Percentiles rank a stretch among this genome's conserved stretches.
phyloP scores from a whole-genome alignment of 2,888 invertebrate genomes.

The Eupithecia exiguata region DNA sequence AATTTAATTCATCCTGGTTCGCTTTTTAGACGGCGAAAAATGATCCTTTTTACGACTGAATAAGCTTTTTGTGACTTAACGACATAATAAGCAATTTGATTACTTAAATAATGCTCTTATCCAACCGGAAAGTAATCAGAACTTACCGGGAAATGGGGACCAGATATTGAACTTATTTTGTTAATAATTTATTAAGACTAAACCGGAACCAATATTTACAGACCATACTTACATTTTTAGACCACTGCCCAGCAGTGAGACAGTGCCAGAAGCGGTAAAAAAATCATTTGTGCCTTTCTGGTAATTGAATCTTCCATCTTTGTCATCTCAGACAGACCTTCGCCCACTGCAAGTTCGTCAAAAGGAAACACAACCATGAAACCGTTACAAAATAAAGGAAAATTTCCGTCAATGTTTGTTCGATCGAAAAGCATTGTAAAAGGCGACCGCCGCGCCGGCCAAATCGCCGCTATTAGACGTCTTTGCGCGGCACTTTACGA shows the following conservation, averaged over 20 bases:
- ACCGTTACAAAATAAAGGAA: neutral
- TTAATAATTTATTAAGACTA: neutral
- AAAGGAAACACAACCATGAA: neutral
- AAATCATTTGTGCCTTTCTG: no score
- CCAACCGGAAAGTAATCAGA: neutral
- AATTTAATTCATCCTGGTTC: neutral
- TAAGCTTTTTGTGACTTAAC: neutral
- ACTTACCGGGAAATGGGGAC: no score
- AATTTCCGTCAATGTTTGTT: neutral
- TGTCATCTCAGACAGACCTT: neutral
- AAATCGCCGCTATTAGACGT: neutral
- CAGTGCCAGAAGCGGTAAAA: no score
- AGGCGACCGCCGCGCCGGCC: neutral
- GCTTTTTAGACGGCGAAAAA: neutral
- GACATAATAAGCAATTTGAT: neutral
- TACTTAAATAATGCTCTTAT: neutral
- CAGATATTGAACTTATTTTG: no score
- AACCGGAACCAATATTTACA: neutral
- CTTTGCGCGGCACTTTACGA: slow-evolving; percentile 18
- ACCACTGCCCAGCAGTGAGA: neutral
- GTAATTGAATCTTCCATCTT: neutral
- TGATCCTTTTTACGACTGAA: neutral
- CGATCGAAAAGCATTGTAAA: neutral
- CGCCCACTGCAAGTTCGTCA: neutral
- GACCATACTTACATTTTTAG: neutral